Percentiles rank a stretch among this genome's conserved stretches.
Conservation (phyloP, 2,113 vertebrate genomes). For the Indicator maculatus region DNA sequence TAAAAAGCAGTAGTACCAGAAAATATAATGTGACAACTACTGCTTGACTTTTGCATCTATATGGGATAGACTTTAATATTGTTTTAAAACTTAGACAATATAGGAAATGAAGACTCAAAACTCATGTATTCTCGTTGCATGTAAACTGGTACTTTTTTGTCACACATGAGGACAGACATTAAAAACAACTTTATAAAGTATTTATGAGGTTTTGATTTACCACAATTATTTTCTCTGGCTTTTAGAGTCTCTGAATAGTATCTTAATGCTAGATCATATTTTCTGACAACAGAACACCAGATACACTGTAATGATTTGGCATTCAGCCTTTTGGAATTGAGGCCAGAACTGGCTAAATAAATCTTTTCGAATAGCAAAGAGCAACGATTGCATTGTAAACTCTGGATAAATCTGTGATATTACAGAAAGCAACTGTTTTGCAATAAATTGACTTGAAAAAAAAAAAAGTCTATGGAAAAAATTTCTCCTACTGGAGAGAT, state of each 20-base stretch:
- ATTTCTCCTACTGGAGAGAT: not conserved
- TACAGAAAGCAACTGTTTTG: constrained; percentile 66
- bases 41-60: constrained; percentile 10
- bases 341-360: constrained; percentile 65
- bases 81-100: constrained; percentile 43
- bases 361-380: constrained; percentile 69
- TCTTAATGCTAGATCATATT: constrained; percentile 73
- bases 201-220: constrained; percentile 71
- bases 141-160: constrained; percentile 68
- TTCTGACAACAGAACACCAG: constrained; percentile 74
- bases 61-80: constrained; percentile 33
- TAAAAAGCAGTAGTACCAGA: constrained; percentile 53
- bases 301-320: constrained; percentile 72
- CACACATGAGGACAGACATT: constrained; percentile 56
- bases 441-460: not conserved
- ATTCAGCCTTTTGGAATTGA: constrained; percentile 67
- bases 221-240: constrained; percentile 66
- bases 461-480: constrained; percentile 7
- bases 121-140: constrained; percentile 15
- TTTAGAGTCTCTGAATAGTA: constrained; percentile 63
- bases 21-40: constrained; percentile 66
- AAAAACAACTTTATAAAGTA: constrained; percentile 67
- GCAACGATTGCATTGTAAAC: constrained; percentile 65
- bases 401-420: constrained; percentile 64
- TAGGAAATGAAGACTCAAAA: constrained; percentile 56